phyloP scores from a whole-genome alignment of 2,797 vertebrate species.

The Melanotaenia maccullochi region DNA sequence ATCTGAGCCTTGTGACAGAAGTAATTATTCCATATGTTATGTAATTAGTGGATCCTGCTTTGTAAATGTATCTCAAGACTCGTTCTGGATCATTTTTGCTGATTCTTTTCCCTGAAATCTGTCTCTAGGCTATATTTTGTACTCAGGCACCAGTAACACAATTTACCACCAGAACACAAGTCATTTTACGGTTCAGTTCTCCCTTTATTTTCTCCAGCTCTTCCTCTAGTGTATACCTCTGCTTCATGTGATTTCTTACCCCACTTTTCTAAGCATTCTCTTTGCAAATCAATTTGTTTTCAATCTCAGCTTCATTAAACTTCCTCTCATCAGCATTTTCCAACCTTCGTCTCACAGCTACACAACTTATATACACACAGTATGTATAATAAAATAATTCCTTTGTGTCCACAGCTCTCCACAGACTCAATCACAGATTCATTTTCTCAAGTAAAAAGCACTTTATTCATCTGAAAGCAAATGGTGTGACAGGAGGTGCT shows the following conservation, averaged over 20 bases:
- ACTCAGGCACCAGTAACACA: conserved; percentile 7
- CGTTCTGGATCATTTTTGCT: not conserved
- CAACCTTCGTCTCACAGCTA: not conserved
- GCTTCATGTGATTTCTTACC: conserved; percentile 1
- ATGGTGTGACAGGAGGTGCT: not conserved
- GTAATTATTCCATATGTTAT: not conserved
- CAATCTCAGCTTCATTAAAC: conserved; percentile 30
- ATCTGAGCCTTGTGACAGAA: too few species aligned
- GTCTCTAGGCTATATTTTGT: conserved; percentile 2
- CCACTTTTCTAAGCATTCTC: conserved; percentile 2
- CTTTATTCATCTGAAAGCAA: conserved; percentile 37
- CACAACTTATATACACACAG: not conserved
- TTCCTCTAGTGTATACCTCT: conserved; percentile 11
- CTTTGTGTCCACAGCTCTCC: conserved; percentile 3
- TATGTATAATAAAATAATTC: conserved; percentile 2
- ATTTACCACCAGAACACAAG: conserved; percentile 16
- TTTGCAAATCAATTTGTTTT: conserved; percentile 30
- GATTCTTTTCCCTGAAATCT: not conserved
- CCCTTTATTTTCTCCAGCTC: conserved; percentile 10
- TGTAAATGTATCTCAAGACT: not conserved
- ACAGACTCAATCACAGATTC: conserved; percentile 7
- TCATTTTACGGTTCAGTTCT: conserved; percentile 30
- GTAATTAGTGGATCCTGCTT: not conserved
- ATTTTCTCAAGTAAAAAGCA: conserved; percentile 1
- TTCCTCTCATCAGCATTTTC: conserved; percentile 41